Evolutionary conservation across 2,888 invertebrate species (phyloP).

Genomic region (Cetonia aurata): DNA sequence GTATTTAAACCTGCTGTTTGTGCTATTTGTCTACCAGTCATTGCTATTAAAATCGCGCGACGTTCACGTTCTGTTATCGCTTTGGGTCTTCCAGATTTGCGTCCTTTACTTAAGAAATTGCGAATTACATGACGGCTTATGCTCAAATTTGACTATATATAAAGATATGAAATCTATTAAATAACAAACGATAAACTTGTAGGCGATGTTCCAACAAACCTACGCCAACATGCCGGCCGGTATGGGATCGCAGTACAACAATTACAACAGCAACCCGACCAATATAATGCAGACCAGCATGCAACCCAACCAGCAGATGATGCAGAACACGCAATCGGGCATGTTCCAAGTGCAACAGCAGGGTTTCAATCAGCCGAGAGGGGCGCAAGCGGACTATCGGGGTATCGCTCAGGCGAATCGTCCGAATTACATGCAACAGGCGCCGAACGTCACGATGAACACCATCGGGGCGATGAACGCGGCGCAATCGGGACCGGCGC

Average conservation of each 20-base stretch:
- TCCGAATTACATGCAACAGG: constrained; percentile 72
- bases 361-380: constrained; percentile 70
- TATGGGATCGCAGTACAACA: constrained; percentile 76
- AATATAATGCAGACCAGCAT: constrained; percentile 57
- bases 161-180: not conserved
- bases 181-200: constrained; percentile 46
- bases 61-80: no score
- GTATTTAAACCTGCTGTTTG: no score
- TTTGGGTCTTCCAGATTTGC: no score
- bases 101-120: no score
- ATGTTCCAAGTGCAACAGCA: constrained; percentile 67
- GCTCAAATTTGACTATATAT: no score
- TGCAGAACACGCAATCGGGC: constrained; percentile 59
- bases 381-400: constrained; percentile 64
- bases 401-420: constrained; percentile 62
- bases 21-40: no score
- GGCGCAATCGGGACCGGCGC: constrained; percentile 75
- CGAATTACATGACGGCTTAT: no score
- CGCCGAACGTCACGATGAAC: constrained; percentile 90
- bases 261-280: constrained; percentile 71
- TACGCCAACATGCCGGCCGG: constrained; percentile 75
- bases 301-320: constrained; percentile 63
- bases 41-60: no score
- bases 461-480: constrained; percentile 73
- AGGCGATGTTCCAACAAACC: constrained; percentile 72